Conservation (phyloP, 2,113 vertebrate genomes). For the Mustelus asterias region DNA sequence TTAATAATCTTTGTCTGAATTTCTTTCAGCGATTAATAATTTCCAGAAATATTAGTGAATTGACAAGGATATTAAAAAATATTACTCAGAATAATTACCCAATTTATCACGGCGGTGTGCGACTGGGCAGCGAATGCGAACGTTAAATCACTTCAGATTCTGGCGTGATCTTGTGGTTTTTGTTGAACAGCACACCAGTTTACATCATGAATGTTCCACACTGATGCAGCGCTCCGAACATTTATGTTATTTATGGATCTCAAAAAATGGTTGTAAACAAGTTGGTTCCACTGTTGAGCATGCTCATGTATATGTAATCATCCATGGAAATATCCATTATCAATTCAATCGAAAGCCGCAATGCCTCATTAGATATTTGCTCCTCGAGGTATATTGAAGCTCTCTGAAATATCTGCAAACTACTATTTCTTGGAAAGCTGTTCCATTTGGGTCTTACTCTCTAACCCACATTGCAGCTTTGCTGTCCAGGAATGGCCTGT, state of each 20-base stretch:
- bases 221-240: background rate
- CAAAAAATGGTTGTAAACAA: background rate
- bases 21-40: background rate
- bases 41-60: background rate
- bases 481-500: background rate
- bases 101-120: background rate
- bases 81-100: background rate
- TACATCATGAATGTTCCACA: background rate
- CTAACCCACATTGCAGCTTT: background rate
- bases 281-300: background rate
- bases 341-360: background rate
- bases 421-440: background rate
- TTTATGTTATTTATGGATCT: background rate
- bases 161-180: background rate
- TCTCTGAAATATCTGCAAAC: background rate
- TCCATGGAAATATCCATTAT: background rate
- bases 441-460: background rate
- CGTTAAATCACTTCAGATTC: background rate
- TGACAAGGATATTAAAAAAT: background rate
- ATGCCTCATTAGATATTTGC: background rate
- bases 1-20: background rate
- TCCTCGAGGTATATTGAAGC: background rate
- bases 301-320: background rate
- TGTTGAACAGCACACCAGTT: background rate
- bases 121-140: background rate